phyloP scores from a whole-genome alignment of 2,797 vertebrate species.

The Dicrostonyx torquatus region DNA sequence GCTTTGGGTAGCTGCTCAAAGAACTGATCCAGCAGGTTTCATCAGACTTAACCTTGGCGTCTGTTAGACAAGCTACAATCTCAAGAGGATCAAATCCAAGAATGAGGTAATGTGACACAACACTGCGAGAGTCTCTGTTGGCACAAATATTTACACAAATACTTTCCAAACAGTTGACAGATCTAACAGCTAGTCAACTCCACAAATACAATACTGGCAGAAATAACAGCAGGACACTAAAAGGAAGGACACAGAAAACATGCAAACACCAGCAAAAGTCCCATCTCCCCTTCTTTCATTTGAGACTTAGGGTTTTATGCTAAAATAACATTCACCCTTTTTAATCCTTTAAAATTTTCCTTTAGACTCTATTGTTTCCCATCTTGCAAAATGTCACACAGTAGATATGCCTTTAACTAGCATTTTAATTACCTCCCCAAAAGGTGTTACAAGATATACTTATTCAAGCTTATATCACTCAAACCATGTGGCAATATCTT shows the following conservation, averaged over 20 bases:
- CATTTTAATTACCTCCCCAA: background rate
- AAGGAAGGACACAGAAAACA: background rate
- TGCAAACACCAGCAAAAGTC: conserved; percentile 17
- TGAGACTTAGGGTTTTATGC: background rate
- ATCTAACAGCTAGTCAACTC: conserved; percentile 4
- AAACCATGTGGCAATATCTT: background rate
- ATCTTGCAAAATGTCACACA: background rate
- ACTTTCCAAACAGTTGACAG: conserved; percentile 38
- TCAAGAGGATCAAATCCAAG: conserved; percentile 41
- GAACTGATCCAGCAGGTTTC: background rate
- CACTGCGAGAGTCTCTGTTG: conserved; percentile 56
- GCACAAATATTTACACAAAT: conserved; percentile 66
- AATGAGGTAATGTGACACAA: conserved; percentile 62
- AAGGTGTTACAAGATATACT: background rate
- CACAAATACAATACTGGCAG: conserved; percentile 59
- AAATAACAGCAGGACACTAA: conserved; percentile 29
- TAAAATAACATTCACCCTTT: conserved; percentile 8
- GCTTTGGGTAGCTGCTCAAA: conserved; percentile 11
- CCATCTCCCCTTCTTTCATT: background rate
- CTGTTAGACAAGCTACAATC: conserved; percentile 57
- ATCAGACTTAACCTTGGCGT: conserved; percentile 1
- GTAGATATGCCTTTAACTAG: background rate
- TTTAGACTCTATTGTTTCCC: background rate
- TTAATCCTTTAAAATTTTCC: background rate
- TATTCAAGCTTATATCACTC: background rate